A percentile compares a stretch with the other conserved stretches of the same genome.
These are phyloP conservation scores for Mesembrinibis cayennensis DNA, from an alignment of 2,113 vertebrate species.

Conservation along the genomic window DNA sequence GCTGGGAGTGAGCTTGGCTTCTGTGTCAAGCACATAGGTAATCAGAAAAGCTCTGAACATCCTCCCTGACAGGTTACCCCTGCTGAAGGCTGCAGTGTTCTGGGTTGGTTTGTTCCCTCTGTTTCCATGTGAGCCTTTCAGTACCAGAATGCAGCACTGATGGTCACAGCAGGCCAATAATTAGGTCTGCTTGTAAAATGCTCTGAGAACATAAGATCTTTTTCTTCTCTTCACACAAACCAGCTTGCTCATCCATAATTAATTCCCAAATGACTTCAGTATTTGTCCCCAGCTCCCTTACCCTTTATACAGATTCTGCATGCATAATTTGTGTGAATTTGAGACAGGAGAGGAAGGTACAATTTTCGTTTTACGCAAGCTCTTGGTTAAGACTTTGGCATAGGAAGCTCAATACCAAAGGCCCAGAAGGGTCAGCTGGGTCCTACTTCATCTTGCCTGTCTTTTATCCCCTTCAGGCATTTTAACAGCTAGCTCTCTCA, in stretches of 20 bases:
- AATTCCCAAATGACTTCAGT: not conserved
- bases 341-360: not conserved
- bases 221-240: not conserved
- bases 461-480: not conserved
- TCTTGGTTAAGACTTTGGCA: not conserved
- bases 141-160: not conserved
- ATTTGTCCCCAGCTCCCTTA: not conserved
- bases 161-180: not conserved
- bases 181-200: not conserved
- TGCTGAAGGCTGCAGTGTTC: not conserved
- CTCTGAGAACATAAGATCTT: not conserved
- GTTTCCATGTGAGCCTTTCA: not conserved
- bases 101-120: not conserved
- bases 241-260: not conserved
- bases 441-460: not conserved
- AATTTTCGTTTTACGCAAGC: not conserved
- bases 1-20: not conserved
- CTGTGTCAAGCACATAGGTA: not conserved
- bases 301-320: not conserved
- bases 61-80: not conserved
- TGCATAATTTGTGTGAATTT: not conserved
- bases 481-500: not conserved
- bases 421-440: not conserved
- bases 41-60: not conserved
- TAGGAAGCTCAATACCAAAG: not conserved